Percentiles rank a stretch among this genome's conserved stretches.
These are phyloP conservation scores for Drosophila fuyamai DNA, from an alignment of 1,140 invertebrate species.

Conservation along the genomic window DNA sequence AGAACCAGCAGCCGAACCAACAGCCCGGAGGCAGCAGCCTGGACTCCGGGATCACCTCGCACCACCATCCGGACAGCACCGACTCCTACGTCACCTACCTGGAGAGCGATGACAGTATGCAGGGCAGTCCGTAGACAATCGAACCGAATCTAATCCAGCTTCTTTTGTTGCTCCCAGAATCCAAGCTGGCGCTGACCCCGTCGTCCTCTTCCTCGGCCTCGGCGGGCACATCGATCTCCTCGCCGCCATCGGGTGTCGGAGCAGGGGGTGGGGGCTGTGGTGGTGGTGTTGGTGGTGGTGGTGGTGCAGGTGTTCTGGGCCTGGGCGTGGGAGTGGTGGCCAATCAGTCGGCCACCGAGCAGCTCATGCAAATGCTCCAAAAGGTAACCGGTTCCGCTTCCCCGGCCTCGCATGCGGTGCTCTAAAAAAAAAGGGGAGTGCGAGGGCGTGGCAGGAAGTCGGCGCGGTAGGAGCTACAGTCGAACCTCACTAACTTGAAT, in stretches of 20 bases:
- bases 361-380: slow-evolving; percentile 82
- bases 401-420: slow-evolving; percentile 64
- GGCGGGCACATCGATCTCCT: slow-evolving; percentile 79
- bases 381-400: slow-evolving; percentile 75
- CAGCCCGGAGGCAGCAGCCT: slow-evolving; percentile 82
- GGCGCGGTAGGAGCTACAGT: slow-evolving; percentile 18
- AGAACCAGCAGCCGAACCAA: slow-evolving; percentile 58
- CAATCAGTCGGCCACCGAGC: slow-evolving; percentile 82
- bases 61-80: slow-evolving; percentile 91
- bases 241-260: slow-evolving; percentile 65
- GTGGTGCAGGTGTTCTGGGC: slow-evolving; percentile 38
- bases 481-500: slow-evolving; percentile 10
- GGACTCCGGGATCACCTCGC: slow-evolving; percentile 85
- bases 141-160: slow-evolving; percentile 84
- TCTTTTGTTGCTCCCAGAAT: slow-evolving; percentile 84
- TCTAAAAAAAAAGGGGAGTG: slow-evolving; percentile 43
- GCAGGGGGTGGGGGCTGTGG: slow-evolving; percentile 41
- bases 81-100: slow-evolving; percentile 96
- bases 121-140: slow-evolving; percentile 87
- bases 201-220: slow-evolving; percentile 76
- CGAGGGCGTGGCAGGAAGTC: slow-evolving; percentile 6
- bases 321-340: slow-evolving; percentile 44
- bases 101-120: slow-evolving; percentile 93
- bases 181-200: slow-evolving; percentile 81
- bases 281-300: slow-evolving; percentile 40